These are phyloP conservation scores for Turritopsis rubra DNA, from an alignment of 30 jellyfish, hydroid and myxozoan genomes.

Conservation along the genomic window DNA sequence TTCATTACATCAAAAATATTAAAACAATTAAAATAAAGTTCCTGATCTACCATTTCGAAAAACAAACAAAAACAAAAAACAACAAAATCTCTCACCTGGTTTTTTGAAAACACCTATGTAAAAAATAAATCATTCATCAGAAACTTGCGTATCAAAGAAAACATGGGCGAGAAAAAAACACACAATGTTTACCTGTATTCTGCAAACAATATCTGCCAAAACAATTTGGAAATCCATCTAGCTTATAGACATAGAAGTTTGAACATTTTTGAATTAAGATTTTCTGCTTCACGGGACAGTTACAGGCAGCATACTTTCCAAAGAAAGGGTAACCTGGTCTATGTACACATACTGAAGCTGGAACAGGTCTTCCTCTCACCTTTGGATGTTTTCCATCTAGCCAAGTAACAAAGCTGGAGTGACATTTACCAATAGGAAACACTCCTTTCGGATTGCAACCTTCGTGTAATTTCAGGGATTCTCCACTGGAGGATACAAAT, in stretches of 20 bases:
- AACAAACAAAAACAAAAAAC: neutral
- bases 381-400: slow-evolving; percentile 4
- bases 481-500: neutral
- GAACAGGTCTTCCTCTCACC: neutral
- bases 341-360: neutral
- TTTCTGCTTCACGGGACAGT: neutral
- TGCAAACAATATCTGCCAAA: neutral
- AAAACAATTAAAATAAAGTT: no score
- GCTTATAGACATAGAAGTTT: neutral
- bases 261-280: neutral
- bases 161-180: no score
- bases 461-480: slow-evolving; percentile 5
- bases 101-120: neutral
- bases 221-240: slow-evolving; percentile 8
- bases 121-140: no score
- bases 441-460: slow-evolving; percentile 2
- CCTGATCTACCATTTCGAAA: neutral
- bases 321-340: slow-evolving; percentile 6
- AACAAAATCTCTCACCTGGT: neutral
- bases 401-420: neutral
- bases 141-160: no score
- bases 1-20: neutral
- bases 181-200: neutral
- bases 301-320: neutral
- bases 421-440: slow-evolving; percentile 7